phyloP scores from a whole-genome alignment of 2,797 vertebrate genomes.

The Pipistrellus pipistrellus region DNA sequence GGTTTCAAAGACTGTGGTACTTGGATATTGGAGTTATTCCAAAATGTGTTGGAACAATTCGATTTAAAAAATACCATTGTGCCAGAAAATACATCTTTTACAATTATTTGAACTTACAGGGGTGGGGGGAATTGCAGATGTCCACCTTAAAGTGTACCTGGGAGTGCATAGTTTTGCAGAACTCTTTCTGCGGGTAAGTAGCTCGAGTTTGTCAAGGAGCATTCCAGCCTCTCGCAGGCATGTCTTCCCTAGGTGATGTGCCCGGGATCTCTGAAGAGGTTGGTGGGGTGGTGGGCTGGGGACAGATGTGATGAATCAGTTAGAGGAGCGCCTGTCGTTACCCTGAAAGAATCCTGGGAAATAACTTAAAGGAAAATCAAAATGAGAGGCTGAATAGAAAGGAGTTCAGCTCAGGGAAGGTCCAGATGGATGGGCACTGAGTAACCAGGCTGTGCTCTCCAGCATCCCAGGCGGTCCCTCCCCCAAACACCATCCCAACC shows the following conservation, averaged over 20 bases:
- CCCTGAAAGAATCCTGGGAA: conserved; percentile 44
- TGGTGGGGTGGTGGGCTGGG: background rate
- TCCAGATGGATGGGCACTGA: conserved; percentile 46
- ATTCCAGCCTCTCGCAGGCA: background rate
- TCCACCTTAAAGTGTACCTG: background rate
- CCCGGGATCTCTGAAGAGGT: background rate
- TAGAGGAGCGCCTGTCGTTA: background rate
- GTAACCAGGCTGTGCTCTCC: conserved; percentile 3
- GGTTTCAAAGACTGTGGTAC: background rate
- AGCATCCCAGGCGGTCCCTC: background rate
- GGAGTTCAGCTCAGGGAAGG: background rate
- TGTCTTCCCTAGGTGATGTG: background rate
- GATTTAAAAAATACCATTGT: conserved; percentile 12
- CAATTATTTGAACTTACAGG: conserved; percentile 40
- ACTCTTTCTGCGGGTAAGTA: background rate
- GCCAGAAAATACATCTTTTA: conserved; percentile 20
- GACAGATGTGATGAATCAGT: background rate
- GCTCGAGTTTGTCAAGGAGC: background rate
- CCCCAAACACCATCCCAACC: background rate
- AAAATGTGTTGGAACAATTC: background rate
- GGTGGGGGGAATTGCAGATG: conserved; percentile 12
- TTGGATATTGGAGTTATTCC: background rate
- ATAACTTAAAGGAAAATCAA: conserved; percentile 54
- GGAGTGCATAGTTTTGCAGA: background rate
- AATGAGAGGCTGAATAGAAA: conserved; percentile 25